These are phyloP conservation scores for Colossoma macropomum DNA, from an alignment of 2,113 vertebrate genomes.

Conservation along the genomic window DNA sequence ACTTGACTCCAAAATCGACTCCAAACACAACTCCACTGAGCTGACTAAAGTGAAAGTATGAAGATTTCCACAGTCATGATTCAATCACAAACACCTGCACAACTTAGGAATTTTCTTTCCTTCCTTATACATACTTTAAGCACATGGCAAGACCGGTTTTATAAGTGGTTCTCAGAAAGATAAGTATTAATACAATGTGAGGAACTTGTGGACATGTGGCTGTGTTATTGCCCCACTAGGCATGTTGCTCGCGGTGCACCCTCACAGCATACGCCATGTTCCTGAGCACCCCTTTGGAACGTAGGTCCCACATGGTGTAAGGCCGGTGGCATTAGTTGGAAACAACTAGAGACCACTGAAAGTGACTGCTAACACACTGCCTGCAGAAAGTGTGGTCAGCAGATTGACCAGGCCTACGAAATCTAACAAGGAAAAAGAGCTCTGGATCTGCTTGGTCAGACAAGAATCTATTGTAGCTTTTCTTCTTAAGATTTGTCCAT, in stretches of 20 bases:
- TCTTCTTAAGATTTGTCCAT: background rate
- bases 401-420: slow-evolving; percentile 68
- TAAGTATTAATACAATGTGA: background rate
- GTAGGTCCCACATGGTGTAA: slow-evolving; percentile 53
- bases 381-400: slow-evolving; percentile 68
- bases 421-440: slow-evolving; percentile 60
- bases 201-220: background rate
- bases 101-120: too few relatives aligned
- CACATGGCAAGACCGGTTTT: too few relatives aligned
- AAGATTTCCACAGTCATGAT: too few relatives aligned
- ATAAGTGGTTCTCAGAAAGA: background rate
- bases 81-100: too few relatives aligned
- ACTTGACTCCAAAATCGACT: too few relatives aligned
- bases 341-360: slow-evolving; percentile 38
- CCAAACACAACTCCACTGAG: too few relatives aligned
- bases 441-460: slow-evolving; percentile 55
- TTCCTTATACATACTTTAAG: too few relatives aligned
- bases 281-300: slow-evolving; percentile 53
- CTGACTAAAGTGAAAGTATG: too few relatives aligned
- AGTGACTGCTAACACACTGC: slow-evolving; percentile 59
- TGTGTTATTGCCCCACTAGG: slow-evolving; percentile 21
- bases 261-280: slow-evolving; percentile 53
- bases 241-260: slow-evolving; percentile 54
- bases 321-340: slow-evolving; percentile 56
- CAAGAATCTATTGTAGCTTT: slow-evolving; percentile 47